Evolutionary conservation across 2,888 invertebrate genomes (phyloP).

Genomic region (Nomada fabriciana): DNA sequence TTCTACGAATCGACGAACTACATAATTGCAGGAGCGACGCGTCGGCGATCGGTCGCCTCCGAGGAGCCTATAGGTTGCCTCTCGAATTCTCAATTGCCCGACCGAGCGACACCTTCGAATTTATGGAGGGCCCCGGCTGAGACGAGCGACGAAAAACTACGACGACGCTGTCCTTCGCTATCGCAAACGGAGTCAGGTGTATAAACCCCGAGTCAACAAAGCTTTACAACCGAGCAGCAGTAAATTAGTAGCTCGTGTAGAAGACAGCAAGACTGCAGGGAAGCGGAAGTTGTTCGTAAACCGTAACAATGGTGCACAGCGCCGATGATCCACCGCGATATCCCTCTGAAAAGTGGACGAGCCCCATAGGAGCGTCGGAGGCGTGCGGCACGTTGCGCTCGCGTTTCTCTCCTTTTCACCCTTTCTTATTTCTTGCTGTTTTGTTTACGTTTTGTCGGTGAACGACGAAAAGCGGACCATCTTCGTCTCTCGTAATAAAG

Average conservation of each 20-base stretch:
- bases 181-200: not conserved
- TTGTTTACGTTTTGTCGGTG: not conserved
- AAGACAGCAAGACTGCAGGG: not conserved
- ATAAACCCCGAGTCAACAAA: not conserved
- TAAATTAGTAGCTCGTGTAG: not conserved
- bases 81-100: not conserved
- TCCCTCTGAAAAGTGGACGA: not conserved
- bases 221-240: not conserved
- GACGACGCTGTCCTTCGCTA: not conserved
- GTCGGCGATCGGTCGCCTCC: constrained; percentile 31
- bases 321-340: not conserved
- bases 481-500: constrained; percentile 42
- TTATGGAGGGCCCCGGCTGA: not conserved
- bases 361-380: no score
- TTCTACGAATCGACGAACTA: constrained; percentile 54
- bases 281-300: not conserved
- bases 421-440: no score
- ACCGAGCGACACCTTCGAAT: not conserved
- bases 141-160: not conserved
- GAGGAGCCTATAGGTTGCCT: not conserved
- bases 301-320: not conserved
- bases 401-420: not conserved
- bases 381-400: constrained; percentile 12
- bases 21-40: constrained; percentile 35
- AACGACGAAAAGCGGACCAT: constrained; percentile 33